These are phyloP conservation scores for Mnemiopsis leidyi DNA, from an alignment of 37 sponge, comb jelly and placozoan genomes.

Conservation along the genomic window DNA sequence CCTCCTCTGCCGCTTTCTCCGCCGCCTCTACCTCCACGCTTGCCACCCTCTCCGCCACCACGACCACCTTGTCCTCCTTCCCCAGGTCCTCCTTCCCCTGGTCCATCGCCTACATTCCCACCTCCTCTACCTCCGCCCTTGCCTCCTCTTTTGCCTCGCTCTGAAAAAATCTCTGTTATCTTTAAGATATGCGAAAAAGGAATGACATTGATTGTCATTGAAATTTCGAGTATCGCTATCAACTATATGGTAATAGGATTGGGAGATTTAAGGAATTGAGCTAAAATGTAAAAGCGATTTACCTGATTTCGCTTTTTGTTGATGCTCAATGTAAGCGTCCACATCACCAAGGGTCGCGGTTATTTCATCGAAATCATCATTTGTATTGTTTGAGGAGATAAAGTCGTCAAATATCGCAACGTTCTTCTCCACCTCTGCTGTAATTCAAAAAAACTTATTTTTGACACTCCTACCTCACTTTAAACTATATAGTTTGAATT, in stretches of 20 bases:
- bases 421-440: conserved; percentile 3
- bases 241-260: too few species aligned
- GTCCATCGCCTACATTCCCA: not conserved
- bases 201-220: too few species aligned
- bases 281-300: too few species aligned
- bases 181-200: too few species aligned
- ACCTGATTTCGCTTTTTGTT: not conserved
- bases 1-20: not conserved
- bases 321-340: conserved; percentile 14
- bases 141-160: not conserved
- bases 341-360: not conserved
- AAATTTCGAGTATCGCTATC: too few species aligned
- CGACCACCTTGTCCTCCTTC: conserved; percentile 3
- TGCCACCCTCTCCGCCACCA: not conserved
- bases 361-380: conserved; percentile 34
- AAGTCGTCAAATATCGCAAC: conserved; percentile 15
- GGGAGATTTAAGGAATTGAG: too few species aligned
- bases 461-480: too few species aligned
- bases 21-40: not conserved
- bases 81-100: not conserved
- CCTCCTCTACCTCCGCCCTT: not conserved
- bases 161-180: not conserved
- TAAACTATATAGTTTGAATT: too few species aligned
- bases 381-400: conserved; percentile 22
- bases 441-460: too few species aligned